Percentiles rank a stretch among this genome's conserved stretches.
Conservation (phyloP, 1,140 invertebrate genomes). For the Teleogryllus occipitalis region DNA sequence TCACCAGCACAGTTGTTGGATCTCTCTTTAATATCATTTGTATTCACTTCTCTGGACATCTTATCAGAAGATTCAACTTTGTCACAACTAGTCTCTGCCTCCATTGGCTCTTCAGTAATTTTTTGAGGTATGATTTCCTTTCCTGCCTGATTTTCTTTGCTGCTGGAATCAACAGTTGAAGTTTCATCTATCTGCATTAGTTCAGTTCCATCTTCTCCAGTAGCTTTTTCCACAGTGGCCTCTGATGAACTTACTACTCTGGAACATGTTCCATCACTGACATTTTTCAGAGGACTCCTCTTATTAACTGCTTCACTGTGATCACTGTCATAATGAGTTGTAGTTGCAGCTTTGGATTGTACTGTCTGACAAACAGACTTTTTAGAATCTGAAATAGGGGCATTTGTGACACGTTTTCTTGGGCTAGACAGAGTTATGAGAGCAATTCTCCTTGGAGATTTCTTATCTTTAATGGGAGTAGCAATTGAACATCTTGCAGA, state of each 20-base stretch:
- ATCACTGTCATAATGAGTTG: neutral
- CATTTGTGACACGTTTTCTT: neutral
- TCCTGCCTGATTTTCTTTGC: no score
- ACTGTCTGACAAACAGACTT: no score
- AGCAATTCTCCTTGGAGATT: slow-evolving; percentile 8
- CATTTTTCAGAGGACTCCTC: neutral
- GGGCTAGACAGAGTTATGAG: slow-evolving; percentile 7
- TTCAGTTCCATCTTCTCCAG: neutral
- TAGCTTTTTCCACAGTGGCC: neutral
- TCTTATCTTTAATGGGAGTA: neutral
- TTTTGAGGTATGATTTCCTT: no score
- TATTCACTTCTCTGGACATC: no score
- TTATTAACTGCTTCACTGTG: neutral
- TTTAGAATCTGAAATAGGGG: neutral
- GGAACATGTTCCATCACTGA: neutral
- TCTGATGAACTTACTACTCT: neutral
- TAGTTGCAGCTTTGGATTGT: no score
- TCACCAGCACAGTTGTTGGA: no score
- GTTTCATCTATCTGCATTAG: neutral
- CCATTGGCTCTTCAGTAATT: no score
- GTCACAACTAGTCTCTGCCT: no score
- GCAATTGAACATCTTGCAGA: no score
- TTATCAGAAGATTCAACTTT: no score
- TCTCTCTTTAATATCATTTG: no score
- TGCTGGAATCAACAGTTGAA: no score